phyloP scores from a whole-genome alignment of 2,113 vertebrate genomes.

The Carassius gibelio region DNA sequence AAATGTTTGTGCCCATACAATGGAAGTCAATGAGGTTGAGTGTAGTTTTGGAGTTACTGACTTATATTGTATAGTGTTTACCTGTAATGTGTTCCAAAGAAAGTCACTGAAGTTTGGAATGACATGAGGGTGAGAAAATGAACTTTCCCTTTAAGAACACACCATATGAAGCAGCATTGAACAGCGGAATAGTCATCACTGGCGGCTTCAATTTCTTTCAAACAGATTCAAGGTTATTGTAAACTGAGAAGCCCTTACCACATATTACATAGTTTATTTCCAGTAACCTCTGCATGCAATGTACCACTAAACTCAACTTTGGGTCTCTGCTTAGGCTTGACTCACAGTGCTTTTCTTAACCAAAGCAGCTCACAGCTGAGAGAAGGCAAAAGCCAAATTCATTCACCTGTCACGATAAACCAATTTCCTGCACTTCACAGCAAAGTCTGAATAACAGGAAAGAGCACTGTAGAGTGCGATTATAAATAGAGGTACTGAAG shows the following conservation, averaged over 20 bases:
- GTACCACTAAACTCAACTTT: background rate
- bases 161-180: background rate
- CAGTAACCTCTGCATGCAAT: background rate
- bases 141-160: background rate
- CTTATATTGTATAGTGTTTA: no score
- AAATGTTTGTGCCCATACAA: no score
- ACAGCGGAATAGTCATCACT: background rate
- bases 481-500: conserved; percentile 33
- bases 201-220: background rate
- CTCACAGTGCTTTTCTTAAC: background rate
- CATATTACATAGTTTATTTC: background rate
- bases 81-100: no score
- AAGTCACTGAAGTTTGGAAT: no score
- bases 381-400: conserved; percentile 1
- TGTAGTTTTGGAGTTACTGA: no score
- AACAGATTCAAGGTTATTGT: background rate
- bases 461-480: conserved; percentile 2
- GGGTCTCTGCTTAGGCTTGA: background rate
- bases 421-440: conserved; percentile 28
- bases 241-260: background rate
- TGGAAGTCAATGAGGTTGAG: no score
- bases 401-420: conserved; percentile 3
- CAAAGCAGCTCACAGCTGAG: background rate
- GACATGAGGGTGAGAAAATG: no score
- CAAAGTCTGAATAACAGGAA: conserved; percentile 31